These are phyloP conservation scores for Rhamphomyia laevipes DNA, from an alignment of 2,888 invertebrate genomes.

Conservation along the genomic window DNA sequence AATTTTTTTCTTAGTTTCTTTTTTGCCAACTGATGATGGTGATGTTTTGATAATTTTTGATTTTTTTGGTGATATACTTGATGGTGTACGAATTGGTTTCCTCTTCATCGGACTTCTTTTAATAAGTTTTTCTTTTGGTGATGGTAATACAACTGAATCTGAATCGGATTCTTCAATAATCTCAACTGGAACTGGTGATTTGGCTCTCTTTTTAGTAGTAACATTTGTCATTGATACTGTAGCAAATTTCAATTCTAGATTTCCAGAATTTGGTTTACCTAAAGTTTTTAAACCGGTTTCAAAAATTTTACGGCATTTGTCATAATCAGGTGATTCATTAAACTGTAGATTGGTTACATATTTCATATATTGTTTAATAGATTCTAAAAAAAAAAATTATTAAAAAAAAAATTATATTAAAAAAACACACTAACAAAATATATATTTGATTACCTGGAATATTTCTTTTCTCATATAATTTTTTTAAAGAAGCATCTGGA, in stretches of 20 bases:
- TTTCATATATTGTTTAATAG: conserved; percentile 51
- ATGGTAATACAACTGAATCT: neutral
- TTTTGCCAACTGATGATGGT: too few species aligned
- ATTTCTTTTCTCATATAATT: conserved; percentile 30
- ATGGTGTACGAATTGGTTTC: conserved; percentile 3
- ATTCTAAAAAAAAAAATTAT: conserved; percentile 38
- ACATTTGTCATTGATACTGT: conserved; percentile 8
- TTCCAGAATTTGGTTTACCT: conserved; percentile 44
- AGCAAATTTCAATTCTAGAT: conserved; percentile 38
- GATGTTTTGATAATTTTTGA: too few species aligned
- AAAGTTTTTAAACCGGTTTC: conserved; percentile 49
- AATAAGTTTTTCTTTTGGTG: neutral
- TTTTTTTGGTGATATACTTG: conserved; percentile 8
- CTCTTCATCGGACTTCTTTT: neutral
- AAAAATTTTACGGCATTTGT: conserved; percentile 55
- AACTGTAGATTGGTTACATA: conserved; percentile 56
- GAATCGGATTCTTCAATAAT: neutral
- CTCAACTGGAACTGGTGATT: too few species aligned
- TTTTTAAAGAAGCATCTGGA: conserved; percentile 21
- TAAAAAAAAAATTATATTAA: conserved; percentile 1
- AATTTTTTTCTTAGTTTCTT: conserved; percentile 16
- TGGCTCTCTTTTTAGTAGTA: neutral
- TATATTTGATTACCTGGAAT: conserved; percentile 35
- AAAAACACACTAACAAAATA: neutral
- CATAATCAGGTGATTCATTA: conserved; percentile 61